Evolutionary conservation across 1,140 invertebrate genomes (phyloP).

Genomic region (Euwallacea fornicatus): DNA sequence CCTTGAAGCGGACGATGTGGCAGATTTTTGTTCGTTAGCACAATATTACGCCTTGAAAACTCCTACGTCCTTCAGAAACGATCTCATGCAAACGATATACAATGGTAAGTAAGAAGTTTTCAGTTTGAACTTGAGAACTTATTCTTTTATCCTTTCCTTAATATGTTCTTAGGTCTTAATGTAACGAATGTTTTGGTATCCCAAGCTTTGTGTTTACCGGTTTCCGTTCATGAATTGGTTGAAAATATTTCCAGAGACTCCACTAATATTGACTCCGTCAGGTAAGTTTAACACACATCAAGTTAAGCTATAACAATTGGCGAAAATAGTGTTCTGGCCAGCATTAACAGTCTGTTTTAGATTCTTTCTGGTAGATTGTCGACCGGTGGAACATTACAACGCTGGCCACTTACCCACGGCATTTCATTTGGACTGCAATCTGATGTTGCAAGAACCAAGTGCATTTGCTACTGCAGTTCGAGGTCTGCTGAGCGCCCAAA

Average conservation of each 20-base stretch:
- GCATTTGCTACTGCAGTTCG: slow-evolving; percentile 94
- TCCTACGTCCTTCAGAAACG: slow-evolving; percentile 86
- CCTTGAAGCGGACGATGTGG: slow-evolving; percentile 90
- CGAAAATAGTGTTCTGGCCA: background rate
- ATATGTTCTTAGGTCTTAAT: slow-evolving; percentile 39
- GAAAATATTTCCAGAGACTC: slow-evolving; percentile 63
- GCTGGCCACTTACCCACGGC: slow-evolving; percentile 94
- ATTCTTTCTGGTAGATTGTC: slow-evolving; percentile 97
- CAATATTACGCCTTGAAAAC: slow-evolving; percentile 93
- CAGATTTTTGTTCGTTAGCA: slow-evolving; percentile 94
- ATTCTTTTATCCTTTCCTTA: background rate
- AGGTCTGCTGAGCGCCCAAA: slow-evolving; percentile 86
- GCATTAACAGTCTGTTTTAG: slow-evolving; percentile 45
- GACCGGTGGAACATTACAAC: slow-evolving; percentile 96
- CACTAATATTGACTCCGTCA: slow-evolving; percentile 63
- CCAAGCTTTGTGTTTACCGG: slow-evolving; percentile 90
- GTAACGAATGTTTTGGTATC: slow-evolving; percentile 63
- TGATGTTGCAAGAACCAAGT: slow-evolving; percentile 95
- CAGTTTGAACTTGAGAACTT: background rate
- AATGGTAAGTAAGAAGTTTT: slow-evolving; percentile 40
- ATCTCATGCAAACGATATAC: slow-evolving; percentile 58
- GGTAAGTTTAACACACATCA: slow-evolving; percentile 19
- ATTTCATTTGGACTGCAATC: slow-evolving; percentile 95
- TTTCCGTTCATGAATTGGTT: slow-evolving; percentile 84
- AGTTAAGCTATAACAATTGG: slow-evolving; percentile 1